These are phyloP conservation scores for Sitta europaea DNA, from an alignment of 2,113 vertebrate genomes.

Conservation along the genomic window DNA sequence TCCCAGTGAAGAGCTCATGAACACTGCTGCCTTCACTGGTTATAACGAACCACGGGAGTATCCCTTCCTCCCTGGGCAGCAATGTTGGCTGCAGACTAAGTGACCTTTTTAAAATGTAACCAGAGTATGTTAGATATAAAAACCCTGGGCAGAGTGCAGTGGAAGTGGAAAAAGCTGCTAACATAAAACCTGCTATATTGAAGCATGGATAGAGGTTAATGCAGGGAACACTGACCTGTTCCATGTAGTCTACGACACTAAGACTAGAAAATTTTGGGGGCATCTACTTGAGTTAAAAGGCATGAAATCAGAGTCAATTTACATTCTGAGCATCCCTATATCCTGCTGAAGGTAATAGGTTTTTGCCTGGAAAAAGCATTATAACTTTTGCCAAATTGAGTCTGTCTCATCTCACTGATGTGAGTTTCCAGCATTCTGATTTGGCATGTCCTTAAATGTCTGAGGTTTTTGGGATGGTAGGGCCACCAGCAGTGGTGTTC, in stretches of 20 bases:
- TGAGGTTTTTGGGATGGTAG: neutral
- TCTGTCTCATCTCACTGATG: neutral
- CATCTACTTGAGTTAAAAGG: neutral
- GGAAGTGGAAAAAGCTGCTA: neutral
- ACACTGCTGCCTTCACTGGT: neutral
- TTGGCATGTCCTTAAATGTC: neutral
- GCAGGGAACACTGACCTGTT: neutral
- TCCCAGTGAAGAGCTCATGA: neutral
- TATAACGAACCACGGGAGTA: rapidly evolving
- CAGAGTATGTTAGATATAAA: neutral
- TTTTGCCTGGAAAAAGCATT: neutral
- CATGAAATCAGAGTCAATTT: neutral
- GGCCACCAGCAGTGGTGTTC: neutral
- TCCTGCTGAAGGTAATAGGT: neutral
- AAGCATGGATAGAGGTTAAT: neutral
- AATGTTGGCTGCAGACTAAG: neutral
- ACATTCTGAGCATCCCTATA: neutral
- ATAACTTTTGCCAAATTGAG: neutral
- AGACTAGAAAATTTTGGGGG: neutral
- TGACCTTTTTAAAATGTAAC: neutral
- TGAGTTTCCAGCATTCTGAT: neutral
- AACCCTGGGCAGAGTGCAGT: neutral
- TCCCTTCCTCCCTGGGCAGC: neutral
- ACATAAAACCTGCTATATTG: neutral
- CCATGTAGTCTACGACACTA: neutral